These are phyloP conservation scores for Mystacides longicornis DNA, from an alignment of 2,888 invertebrate genomes.

Conservation along the genomic window DNA sequence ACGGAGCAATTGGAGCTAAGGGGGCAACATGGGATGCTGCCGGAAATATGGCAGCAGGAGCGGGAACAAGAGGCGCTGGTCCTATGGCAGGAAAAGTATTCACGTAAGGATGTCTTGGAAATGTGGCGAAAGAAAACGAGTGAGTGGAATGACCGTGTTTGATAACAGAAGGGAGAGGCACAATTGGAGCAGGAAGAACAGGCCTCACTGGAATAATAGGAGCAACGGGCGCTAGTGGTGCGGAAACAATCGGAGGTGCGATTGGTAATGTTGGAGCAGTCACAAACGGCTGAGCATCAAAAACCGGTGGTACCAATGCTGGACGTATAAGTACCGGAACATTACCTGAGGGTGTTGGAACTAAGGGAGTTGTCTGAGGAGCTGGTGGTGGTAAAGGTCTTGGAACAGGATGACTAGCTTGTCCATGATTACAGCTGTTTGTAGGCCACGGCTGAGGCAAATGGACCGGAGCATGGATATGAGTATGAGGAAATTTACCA, in stretches of 20 bases:
- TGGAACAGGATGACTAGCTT: constrained; percentile 15
- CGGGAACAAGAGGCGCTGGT: constrained; percentile 5
- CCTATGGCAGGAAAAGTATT: constrained; percentile 27
- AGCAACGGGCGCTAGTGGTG: constrained; percentile 29
- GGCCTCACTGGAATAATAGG: constrained; percentile 10
- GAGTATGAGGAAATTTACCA: constrained; percentile 38
- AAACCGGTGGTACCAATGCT: constrained; percentile 28
- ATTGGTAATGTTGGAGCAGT: constrained; percentile 4
- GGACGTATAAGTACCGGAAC: constrained; percentile 32
- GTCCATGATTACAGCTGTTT: constrained; percentile 24
- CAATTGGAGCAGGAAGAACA: constrained; percentile 17
- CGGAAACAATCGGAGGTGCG: constrained; percentile 6
- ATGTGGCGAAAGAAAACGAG: constrained; percentile 42
- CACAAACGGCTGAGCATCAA: constrained; percentile 29
- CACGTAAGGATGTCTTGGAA: constrained; percentile 40
- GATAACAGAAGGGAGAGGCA: constrained; percentile 37
- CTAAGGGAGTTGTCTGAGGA: constrained; percentile 13
- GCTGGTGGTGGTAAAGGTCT: constrained; percentile 29
- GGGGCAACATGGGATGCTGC: constrained; percentile 3
- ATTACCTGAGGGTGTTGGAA: constrained; percentile 16
- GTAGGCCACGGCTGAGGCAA: constrained; percentile 30
- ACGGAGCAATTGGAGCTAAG: constrained; percentile 4
- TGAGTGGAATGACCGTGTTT: constrained; percentile 44
- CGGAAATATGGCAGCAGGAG: constrained; percentile 9
- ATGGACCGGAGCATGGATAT: constrained; percentile 32